Conservation (phyloP, 2,797 vertebrate species). For the Sebastes diaconus region DNA sequence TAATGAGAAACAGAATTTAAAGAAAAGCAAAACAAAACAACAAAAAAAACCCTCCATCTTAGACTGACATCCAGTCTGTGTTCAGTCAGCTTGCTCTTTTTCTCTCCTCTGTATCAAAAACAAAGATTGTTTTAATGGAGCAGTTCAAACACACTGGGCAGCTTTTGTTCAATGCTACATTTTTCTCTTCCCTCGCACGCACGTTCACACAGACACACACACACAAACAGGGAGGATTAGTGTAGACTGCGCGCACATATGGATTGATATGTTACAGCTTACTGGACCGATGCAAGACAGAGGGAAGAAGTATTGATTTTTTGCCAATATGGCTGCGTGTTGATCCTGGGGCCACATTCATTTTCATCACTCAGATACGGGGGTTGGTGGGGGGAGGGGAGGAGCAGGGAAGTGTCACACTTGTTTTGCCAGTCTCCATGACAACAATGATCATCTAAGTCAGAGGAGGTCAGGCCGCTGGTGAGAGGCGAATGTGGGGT, state of each 20-base stretch:
- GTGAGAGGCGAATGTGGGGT: slow-evolving; percentile 63
- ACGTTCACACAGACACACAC: slow-evolving; percentile 16
- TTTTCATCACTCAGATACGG: slow-evolving; percentile 69
- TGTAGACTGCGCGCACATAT: slow-evolving; percentile 54
- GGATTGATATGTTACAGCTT: slow-evolving; percentile 81
- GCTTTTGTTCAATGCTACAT: slow-evolving; percentile 70
- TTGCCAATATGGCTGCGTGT: slow-evolving; percentile 77
- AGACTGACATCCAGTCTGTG: slow-evolving; percentile 74
- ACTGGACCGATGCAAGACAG: slow-evolving; percentile 71
- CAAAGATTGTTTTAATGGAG: slow-evolving; percentile 82
- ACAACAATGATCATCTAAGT: slow-evolving; percentile 70
- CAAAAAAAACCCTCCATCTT: slow-evolving; percentile 71
- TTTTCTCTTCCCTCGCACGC: slow-evolving; percentile 50
- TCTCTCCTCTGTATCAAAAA: slow-evolving; percentile 74
- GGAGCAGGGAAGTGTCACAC: slow-evolving; percentile 46
- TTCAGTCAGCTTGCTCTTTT: slow-evolving; percentile 72
- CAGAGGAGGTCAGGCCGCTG: slow-evolving; percentile 67
- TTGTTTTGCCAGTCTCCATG: slow-evolving; percentile 77
- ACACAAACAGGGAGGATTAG: slow-evolving; percentile 57
- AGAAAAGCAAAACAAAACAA: slow-evolving; percentile 77
- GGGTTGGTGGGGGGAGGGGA: neutral
- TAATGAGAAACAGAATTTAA: slow-evolving; percentile 81
- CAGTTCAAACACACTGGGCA: slow-evolving; percentile 73
- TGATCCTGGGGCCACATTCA: slow-evolving; percentile 75
- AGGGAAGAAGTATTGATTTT: slow-evolving; percentile 74